Conservation (phyloP, 1,140 invertebrate species). For the Muscidifurax raptorellus region DNA sequence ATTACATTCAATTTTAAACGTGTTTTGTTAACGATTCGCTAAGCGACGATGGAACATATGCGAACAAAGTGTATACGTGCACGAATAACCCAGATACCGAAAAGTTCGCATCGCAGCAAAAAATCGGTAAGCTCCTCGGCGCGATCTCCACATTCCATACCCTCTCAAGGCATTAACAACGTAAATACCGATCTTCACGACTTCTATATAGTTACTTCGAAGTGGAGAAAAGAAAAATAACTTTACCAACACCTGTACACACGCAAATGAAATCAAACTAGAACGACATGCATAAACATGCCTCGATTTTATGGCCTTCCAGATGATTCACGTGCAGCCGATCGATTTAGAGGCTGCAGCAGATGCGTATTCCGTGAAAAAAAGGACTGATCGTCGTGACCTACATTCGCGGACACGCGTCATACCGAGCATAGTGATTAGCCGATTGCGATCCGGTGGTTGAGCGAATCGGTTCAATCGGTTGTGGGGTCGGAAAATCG, state of each 20-base stretch:
- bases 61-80: background rate
- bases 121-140: background rate
- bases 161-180: background rate
- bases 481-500: too few species aligned
- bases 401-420: background rate
- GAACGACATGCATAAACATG: background rate
- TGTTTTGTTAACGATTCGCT: background rate
- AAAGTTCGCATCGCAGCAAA: background rate
- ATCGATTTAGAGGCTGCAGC: background rate
- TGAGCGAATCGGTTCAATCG: too few species aligned
- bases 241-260: too few species aligned
- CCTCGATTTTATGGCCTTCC: background rate
- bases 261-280: slow-evolving; percentile 7
- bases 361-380: background rate
- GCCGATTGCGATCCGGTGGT: background rate
- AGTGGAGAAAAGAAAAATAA: background rate
- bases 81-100: background rate
- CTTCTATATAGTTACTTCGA: background rate
- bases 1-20: too few species aligned
- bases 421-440: slow-evolving; percentile 5
- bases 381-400: background rate
- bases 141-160: background rate
- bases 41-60: background rate
- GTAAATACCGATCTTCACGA: background rate
- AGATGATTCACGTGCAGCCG: background rate